Conservation (phyloP, 1,140 invertebrate genomes). For the Drosophila bipectinata region DNA sequence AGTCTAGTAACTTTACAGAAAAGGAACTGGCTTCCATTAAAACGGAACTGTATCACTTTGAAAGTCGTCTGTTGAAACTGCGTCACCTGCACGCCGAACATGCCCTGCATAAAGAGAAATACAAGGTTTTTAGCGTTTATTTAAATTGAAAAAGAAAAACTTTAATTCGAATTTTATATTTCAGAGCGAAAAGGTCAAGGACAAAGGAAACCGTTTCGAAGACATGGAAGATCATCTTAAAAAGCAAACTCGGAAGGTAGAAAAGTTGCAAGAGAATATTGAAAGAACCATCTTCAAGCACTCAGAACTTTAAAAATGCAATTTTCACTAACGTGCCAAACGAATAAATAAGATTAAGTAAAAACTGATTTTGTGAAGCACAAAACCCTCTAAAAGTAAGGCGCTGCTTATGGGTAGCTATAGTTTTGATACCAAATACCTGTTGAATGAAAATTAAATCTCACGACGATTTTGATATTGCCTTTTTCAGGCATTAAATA, state of each 20-base stretch:
- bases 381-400: constrained; percentile 32
- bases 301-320: constrained; percentile 87
- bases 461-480: constrained; percentile 4
- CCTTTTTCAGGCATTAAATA: constrained; percentile 7
- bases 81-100: constrained; percentile 92
- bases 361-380: constrained; percentile 26
- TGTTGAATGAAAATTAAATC: constrained; percentile 53
- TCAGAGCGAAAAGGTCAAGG: constrained; percentile 86
- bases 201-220: constrained; percentile 86
- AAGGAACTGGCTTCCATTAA: constrained; percentile 93
- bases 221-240: constrained; percentile 90
- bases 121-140: constrained; percentile 83
- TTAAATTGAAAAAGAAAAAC: neutral
- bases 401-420: constrained; percentile 24
- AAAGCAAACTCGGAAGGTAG: constrained; percentile 92
- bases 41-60: constrained; percentile 94
- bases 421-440: constrained; percentile 68
- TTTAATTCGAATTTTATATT: constrained; percentile 2
- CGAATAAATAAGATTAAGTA: constrained; percentile 63
- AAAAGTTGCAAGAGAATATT: constrained; percentile 93
- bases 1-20: constrained; percentile 90
- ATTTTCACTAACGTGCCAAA: constrained; percentile 45
- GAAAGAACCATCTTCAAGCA: constrained; percentile 92
- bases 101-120: constrained; percentile 87
- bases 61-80: constrained; percentile 93